Percentiles rank a stretch among this genome's conserved stretches.
These are phyloP conservation scores for Tetragonula clypearis DNA, from an alignment of 1,140 invertebrate genomes.

Conservation along the genomic window DNA sequence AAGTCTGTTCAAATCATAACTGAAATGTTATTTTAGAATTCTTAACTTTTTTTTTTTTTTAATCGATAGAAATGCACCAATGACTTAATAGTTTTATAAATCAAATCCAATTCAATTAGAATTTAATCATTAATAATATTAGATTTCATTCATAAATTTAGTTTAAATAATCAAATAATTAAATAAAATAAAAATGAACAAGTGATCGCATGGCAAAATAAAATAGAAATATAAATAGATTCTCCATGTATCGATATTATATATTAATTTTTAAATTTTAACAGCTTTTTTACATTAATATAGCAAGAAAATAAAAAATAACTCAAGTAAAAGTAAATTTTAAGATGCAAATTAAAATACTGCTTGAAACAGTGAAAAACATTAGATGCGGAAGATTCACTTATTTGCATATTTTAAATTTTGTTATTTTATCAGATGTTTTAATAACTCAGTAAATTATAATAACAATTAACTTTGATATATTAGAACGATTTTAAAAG, in stretches of 20 bases:
- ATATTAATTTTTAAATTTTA: neutral
- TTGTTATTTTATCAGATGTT: neutral
- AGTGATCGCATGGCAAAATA: neutral
- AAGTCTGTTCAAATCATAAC: neutral
- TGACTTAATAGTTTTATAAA: neutral
- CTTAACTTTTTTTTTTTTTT: neutral
- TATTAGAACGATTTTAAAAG: neutral
- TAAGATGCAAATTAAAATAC: neutral
- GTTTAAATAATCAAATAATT: neutral
- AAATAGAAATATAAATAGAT: neutral
- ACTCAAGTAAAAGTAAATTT: neutral
- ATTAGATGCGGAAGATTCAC: neutral
- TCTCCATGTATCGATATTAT: neutral
- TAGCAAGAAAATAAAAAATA: neutral
- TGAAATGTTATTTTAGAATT: neutral
- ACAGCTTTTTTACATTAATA: neutral
- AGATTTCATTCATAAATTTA: neutral
- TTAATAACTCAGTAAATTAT: conserved; percentile 7
- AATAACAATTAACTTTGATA: neutral
- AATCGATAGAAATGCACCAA: neutral
- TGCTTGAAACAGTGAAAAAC: neutral
- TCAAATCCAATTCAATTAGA: neutral
- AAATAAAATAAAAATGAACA: neutral
- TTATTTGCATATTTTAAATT: neutral
- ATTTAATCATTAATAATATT: neutral